A percentile compares a stretch with the other conserved stretches of the same genome.
Evolutionary conservation across 2,888 invertebrate genomes (phyloP).

Genomic region (Acanthoscelides obtectus): DNA sequence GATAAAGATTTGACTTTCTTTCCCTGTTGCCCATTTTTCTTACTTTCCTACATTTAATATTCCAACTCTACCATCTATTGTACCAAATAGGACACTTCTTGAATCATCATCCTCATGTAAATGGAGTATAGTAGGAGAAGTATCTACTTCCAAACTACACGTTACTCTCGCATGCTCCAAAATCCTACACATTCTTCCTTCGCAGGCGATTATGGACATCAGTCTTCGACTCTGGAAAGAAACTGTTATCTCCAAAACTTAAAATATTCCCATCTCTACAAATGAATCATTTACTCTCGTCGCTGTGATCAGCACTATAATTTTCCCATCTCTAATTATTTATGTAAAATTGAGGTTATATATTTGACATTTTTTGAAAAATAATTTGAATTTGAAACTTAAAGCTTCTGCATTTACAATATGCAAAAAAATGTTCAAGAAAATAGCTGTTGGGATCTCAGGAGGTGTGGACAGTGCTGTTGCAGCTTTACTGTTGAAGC

Average conservation of each 20-base stretch:
- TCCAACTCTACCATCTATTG: constrained; percentile 85
- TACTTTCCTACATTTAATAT: constrained; percentile 61
- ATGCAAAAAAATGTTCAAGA: constrained; percentile 20
- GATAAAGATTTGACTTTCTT: background rate
- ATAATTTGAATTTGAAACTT: background rate
- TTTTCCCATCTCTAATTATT: background rate
- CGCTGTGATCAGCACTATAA: background rate
- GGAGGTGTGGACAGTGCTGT: no score
- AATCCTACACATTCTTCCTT: constrained; percentile 73
- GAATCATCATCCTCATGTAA: constrained; percentile 67
- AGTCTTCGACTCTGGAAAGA: constrained; percentile 54
- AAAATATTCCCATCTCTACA: no score
- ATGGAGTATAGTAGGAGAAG: constrained; percentile 57
- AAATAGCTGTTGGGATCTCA: no score
- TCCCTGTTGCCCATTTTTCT: background rate
- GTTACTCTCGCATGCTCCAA: constrained; percentile 69
- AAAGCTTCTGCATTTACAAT: background rate
- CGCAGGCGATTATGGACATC: constrained; percentile 72
- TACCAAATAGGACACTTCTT: constrained; percentile 74
- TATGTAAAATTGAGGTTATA: background rate
- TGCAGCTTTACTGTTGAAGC: no score
- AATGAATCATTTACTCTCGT: constrained; percentile 10
- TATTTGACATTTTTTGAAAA: background rate
- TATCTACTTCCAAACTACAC: constrained; percentile 51
- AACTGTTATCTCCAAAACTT: no score